Evolutionary conservation across 2,888 invertebrate species (phyloP).

Genomic region (Aspidiotus rigidus): DNA sequence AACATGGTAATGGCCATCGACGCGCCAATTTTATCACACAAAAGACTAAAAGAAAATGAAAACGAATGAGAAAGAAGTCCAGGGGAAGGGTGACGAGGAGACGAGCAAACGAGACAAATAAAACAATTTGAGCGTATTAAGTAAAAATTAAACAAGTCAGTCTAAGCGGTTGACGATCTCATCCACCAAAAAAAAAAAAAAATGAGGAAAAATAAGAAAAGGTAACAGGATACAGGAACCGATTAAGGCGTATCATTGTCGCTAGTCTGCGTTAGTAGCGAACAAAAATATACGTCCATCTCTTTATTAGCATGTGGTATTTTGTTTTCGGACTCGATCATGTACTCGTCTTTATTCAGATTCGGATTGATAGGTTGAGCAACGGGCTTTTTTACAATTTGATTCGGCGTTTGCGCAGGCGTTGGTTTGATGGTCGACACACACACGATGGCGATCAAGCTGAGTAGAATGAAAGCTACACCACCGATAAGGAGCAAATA

Average conservation of each 20-base stretch:
- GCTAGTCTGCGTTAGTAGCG: slow-evolving; percentile 42
- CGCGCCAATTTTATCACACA: no score
- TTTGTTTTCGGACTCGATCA: slow-evolving; percentile 9
- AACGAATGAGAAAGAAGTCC: no score
- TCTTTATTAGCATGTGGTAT: slow-evolving; percentile 40
- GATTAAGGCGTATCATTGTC: slow-evolving; percentile 34
- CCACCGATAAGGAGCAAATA: slow-evolving; percentile 50
- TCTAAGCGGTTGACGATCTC: no score
- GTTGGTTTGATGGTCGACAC: slow-evolving; percentile 35
- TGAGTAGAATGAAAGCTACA: slow-evolving; percentile 46
- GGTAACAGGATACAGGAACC: background rate
- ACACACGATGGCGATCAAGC: slow-evolving; percentile 38
- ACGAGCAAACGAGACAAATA: no score
- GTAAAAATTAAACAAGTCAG: no score
- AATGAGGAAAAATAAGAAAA: background rate
- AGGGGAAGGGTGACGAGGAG: no score
- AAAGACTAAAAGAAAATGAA: no score
- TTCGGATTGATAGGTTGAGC: background rate
- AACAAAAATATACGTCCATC: slow-evolving; percentile 45
- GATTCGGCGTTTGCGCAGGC: slow-evolving; percentile 8
- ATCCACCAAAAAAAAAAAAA: background rate
- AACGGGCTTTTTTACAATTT: background rate
- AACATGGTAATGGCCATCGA: no score
- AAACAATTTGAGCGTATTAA: no score
- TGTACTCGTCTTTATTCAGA: slow-evolving; percentile 17